Percentiles rank a stretch among this genome's conserved stretches.
These are phyloP conservation scores for Julus scanicus DNA, from an alignment of 2,888 invertebrate genomes.

Conservation along the genomic window DNA sequence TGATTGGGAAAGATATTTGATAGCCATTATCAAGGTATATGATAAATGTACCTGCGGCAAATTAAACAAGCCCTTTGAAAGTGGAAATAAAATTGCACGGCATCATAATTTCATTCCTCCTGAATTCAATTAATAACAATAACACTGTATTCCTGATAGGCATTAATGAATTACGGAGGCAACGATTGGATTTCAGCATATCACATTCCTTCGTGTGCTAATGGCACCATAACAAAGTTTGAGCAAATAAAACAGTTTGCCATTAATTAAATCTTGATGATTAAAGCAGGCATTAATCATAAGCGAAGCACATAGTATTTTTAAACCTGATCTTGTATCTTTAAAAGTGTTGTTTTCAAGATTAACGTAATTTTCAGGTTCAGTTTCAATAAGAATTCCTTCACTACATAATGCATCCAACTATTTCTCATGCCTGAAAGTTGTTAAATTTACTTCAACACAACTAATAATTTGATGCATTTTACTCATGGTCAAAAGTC, in stretches of 20 bases:
- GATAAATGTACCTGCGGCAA: no score
- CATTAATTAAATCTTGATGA: neutral
- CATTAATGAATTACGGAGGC: slow-evolving; percentile 12
- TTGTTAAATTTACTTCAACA: no score
- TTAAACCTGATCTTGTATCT: neutral
- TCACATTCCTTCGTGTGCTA: neutral
- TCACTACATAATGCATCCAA: neutral
- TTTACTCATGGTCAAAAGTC: no score
- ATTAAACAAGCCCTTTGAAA: neutral
- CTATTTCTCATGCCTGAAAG: no score
- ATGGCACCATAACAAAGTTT: neutral
- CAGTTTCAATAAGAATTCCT: neutral
- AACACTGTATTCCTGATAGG: neutral
- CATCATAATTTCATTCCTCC: neutral
- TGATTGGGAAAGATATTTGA: no score
- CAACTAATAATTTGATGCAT: no score
- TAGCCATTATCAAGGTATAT: no score
- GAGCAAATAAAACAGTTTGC: neutral
- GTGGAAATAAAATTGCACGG: neutral
- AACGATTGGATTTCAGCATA: neutral
- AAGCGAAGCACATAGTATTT: neutral
- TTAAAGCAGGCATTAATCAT: neutral
- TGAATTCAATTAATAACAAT: neutral
- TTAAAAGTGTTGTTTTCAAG: neutral
- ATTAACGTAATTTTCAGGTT: neutral